Conservation (phyloP, 2,797 vertebrate species). For the Gallinago nigripennis region DNA sequence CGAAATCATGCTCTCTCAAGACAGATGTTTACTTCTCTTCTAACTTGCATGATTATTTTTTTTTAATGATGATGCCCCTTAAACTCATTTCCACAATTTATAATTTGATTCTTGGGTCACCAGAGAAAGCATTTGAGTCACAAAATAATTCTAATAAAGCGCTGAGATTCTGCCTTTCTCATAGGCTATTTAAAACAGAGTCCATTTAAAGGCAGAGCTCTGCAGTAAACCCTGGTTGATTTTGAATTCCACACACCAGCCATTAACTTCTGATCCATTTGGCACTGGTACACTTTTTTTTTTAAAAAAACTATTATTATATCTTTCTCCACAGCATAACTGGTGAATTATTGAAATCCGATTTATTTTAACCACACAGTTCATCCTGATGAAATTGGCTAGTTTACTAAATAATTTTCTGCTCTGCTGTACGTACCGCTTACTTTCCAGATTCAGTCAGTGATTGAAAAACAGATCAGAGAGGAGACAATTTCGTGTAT, state of each 20-base stretch:
- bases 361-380: constrained; percentile 21
- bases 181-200: neutral
- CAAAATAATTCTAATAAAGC: neutral
- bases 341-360: neutral
- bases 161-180: neutral
- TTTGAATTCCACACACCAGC: neutral
- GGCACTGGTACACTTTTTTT: neutral
- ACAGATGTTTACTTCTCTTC: neutral
- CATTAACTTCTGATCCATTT: constrained; percentile 11
- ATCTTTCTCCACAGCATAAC: neutral
- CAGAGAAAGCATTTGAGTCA: neutral
- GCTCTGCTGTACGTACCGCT: neutral
- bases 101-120: neutral
- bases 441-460: neutral
- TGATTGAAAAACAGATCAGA: neutral
- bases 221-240: neutral
- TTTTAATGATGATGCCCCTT: neutral
- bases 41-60: neutral
- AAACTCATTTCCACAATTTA: neutral
- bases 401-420: constrained; percentile 42
- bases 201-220: neutral
- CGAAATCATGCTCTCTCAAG: neutral
- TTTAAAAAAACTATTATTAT: neutral
- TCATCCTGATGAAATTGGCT: neutral
- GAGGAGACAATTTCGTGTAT: neutral